phyloP scores from a whole-genome alignment of 1,140 invertebrate species.

The Drosophila orena region DNA sequence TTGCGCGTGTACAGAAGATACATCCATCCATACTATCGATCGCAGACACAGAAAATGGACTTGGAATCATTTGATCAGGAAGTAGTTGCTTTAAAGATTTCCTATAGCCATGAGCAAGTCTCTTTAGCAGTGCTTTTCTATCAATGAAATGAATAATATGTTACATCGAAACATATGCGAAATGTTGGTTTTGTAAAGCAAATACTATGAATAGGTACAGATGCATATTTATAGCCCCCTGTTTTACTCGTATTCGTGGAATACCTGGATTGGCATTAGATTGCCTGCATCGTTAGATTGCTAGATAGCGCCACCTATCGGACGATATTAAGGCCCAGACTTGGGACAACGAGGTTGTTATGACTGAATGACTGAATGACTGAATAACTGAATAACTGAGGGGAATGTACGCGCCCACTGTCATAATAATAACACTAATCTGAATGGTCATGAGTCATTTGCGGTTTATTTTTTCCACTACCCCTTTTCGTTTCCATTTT shows the following conservation, averaged over 20 bases:
- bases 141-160: too few species aligned
- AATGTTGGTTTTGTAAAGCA: too few species aligned
- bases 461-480: conserved; percentile 26
- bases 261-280: neutral
- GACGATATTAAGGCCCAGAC: neutral
- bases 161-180: too few species aligned
- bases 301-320: conserved; percentile 6
- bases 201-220: too few species aligned
- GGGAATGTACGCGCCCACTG: conserved; percentile 20
- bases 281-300: too few species aligned
- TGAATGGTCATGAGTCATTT: conserved; percentile 38
- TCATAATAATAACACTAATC: conserved; percentile 30
- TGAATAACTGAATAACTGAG: neutral
- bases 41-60: neutral
- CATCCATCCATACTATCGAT: too few species aligned
- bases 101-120: too few species aligned
- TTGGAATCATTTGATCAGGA: too few species aligned
- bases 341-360: too few species aligned
- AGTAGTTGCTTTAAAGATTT: too few species aligned
- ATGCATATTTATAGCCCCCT: neutral
- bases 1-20: neutral
- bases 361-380: too few species aligned
- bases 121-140: too few species aligned
- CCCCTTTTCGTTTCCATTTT: conserved; percentile 2
- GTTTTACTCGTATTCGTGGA: neutral